Evolutionary conservation across 2,888 invertebrate species (phyloP).

Genomic region (Glyphotaelius pellucidus): DNA sequence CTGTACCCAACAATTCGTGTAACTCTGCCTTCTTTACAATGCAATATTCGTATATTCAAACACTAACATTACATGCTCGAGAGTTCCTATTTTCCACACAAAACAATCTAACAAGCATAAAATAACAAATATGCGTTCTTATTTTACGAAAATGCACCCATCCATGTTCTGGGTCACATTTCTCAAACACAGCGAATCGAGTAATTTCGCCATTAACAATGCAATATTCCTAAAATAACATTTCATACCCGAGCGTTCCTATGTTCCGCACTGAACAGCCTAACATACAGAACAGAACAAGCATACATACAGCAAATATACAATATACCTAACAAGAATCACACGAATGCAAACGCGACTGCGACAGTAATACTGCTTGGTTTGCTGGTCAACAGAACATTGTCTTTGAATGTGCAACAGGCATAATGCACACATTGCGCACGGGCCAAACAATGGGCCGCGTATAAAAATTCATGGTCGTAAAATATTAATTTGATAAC

Average conservation of each 20-base stretch:
- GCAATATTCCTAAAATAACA: conserved; percentile 2
- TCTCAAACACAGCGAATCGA: background rate
- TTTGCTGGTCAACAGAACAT: background rate
- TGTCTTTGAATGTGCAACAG: background rate
- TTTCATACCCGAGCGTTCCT: background rate
- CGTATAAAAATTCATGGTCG: background rate
- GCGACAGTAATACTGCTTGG: background rate
- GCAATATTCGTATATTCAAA: background rate
- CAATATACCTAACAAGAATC: background rate
- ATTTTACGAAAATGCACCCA: background rate
- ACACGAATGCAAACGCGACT: background rate
- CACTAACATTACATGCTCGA: background rate
- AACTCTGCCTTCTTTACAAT: background rate
- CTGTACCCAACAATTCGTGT: no score
- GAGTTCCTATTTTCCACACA: background rate
- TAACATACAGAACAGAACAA: background rate
- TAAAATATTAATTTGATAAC: background rate
- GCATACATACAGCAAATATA: background rate
- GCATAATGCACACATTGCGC: conserved; percentile 11
- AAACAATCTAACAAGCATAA: background rate
- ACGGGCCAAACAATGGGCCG: background rate
- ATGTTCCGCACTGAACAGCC: background rate
- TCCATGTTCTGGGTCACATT: background rate
- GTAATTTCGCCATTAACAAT: background rate
- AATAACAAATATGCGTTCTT: background rate